A percentile compares a stretch with the other conserved stretches of the same genome.
Evolutionary conservation across 1,140 invertebrate genomes (phyloP).

Genomic region (Venustaconcha ellipsiformis): DNA sequence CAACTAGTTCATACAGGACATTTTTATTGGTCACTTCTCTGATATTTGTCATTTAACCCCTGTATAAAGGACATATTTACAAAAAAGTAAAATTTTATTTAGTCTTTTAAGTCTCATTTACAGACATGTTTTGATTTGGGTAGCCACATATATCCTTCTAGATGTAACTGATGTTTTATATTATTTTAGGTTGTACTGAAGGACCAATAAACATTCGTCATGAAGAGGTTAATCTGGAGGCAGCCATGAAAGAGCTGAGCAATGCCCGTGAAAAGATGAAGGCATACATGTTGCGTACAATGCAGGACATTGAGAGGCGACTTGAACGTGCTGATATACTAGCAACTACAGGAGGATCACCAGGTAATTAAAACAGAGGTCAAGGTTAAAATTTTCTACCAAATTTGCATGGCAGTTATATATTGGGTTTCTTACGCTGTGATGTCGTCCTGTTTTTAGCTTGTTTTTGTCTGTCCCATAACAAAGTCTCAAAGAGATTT

Average conservation of each 20-base stretch:
- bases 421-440: not conserved
- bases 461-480: too few relatives aligned
- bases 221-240: conserved; percentile 50
- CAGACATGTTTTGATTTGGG: too few relatives aligned
- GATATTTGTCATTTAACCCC: too few relatives aligned
- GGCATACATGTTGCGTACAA: conserved; percentile 43
- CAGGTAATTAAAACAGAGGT: conserved; percentile 47
- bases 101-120: not conserved
- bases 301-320: conserved; percentile 57
- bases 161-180: too few relatives aligned
- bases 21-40: too few relatives aligned
- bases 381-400: not conserved
- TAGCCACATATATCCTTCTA: too few relatives aligned
- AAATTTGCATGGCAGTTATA: not conserved
- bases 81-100: too few relatives aligned
- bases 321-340: conserved; percentile 54
- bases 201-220: conserved; percentile 47
- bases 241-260: conserved; percentile 53
- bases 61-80: too few relatives aligned
- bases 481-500: too few relatives aligned
- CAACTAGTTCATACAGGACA: too few relatives aligned
- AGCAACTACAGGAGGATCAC: conserved; percentile 63
- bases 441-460: too few relatives aligned
- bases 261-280: conserved; percentile 51
- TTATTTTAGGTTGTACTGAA: conserved; percentile 24